Evolutionary conservation across 2,113 vertebrate species (phyloP).

Genomic region (Oncorhynchus mykiss): DNA sequence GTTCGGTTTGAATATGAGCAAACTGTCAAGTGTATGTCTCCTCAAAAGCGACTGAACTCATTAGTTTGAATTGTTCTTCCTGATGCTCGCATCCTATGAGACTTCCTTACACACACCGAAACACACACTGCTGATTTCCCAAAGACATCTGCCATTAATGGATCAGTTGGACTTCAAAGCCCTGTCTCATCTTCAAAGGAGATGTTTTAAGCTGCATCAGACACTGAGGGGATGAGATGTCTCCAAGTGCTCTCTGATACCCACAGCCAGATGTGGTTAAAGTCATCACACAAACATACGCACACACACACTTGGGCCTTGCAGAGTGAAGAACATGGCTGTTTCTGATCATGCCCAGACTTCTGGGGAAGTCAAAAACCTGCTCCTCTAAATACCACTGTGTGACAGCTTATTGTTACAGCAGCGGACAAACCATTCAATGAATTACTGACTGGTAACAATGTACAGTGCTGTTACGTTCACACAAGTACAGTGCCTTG

Average conservation of each 20-base stretch:
- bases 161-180: slow-evolving; percentile 20
- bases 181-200: neutral
- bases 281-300: neutral
- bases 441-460: neutral
- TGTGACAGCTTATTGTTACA: neutral
- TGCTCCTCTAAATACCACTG: neutral
- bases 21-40: too few species aligned
- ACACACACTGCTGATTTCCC: too few species aligned
- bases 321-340: neutral
- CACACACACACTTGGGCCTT: too few species aligned
- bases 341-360: neutral
- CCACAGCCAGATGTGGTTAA: slow-evolving; percentile 13
- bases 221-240: neutral
- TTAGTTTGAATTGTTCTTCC: too few species aligned
- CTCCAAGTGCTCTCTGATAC: neutral
- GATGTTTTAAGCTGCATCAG: neutral
- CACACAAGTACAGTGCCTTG: too few species aligned
- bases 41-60: too few species aligned
- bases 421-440: neutral
- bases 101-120: neutral
- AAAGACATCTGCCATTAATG: too few species aligned
- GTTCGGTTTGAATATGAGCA: too few species aligned
- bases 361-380: neutral
- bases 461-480: neutral
- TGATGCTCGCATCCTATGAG: too few species aligned